Evolutionary conservation across 1,140 invertebrate species (phyloP).

Genomic region (Microplitis mediator): DNA sequence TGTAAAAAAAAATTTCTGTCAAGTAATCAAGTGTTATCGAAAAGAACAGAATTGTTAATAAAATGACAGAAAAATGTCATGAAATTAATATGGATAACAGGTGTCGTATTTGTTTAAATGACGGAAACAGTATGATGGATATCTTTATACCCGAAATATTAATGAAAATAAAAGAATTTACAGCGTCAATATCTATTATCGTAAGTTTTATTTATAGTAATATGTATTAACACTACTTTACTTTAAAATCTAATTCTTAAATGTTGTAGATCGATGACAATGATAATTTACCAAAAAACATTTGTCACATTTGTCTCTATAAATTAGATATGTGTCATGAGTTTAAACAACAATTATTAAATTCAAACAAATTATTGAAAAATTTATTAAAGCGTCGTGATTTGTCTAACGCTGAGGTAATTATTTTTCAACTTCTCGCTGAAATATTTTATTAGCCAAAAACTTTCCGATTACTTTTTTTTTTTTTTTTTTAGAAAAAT

Average conservation of each 20-base stretch:
- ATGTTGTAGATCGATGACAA: slow-evolving; percentile 45
- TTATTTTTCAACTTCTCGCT: background rate
- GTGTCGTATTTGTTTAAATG: slow-evolving; percentile 52
- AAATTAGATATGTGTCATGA: slow-evolving; percentile 57
- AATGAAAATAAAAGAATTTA: slow-evolving; percentile 44
- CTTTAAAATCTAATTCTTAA: slow-evolving; percentile 10
- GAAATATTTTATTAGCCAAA: background rate
- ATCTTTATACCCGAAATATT: slow-evolving; percentile 40
- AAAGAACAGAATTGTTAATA: background rate
- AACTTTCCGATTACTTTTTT: background rate
- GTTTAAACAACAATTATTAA: slow-evolving; percentile 52
- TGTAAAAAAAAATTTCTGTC: no score
- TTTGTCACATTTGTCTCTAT: slow-evolving; percentile 56
- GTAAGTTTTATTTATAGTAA: slow-evolving; percentile 36
- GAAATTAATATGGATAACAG: slow-evolving; percentile 36
- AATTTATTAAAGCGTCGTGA: slow-evolving; percentile 45
- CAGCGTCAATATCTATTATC: slow-evolving; percentile 44
- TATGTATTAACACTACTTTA: slow-evolving; percentile 13
- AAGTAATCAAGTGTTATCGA: no score
- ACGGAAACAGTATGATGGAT: slow-evolving; percentile 46
- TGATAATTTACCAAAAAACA: slow-evolving; percentile 43
- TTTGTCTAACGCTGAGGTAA: slow-evolving; percentile 40
- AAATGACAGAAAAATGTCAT: slow-evolving; percentile 52
- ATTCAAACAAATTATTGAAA: slow-evolving; percentile 45
- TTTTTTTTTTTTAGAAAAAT: background rate